Base-by-base conservation (phyloP, 2,888 invertebrate species). In the Drosophila pseudotalamancana region DNA sequence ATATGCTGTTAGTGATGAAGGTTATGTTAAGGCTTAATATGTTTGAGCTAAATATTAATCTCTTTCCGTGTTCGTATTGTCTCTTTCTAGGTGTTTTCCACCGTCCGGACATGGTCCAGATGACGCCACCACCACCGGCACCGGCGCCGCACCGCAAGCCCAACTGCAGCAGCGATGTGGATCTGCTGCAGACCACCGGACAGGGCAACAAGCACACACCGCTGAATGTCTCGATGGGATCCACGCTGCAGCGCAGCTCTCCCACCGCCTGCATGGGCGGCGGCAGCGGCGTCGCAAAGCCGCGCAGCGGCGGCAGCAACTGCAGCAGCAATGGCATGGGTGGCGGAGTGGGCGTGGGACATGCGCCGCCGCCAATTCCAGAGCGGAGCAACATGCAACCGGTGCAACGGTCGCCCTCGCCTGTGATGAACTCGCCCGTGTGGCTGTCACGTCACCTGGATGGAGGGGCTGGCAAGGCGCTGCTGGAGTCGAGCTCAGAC, bases 61-160 rank as follows among this genome's bases (percentile, higher is more conserved):
- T 23, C 2, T 16, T 18, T 5, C 11, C 35, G 4, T 23, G 11
- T 6, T 5, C 14, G 35, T 3, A 18, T n/a, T 23, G 21, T 19
- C 35, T 37, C 19, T 9, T 6, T 51, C 27, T 59, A 91, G 91
- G 90, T 69, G 89, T 91, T 69, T 91, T 91, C 77, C 91, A 90
- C 70, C 90, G 91, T 11, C 84, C 90, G 62, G 91, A 91, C 57
- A 89, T 90, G 87, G 89, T 89, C 51, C 91, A 92, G 71, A 93
- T 94, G 77, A 94, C 95, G 23, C 95, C 95, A 18, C 94, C 95
- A 27, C 95, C 95, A 37, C 95, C 95, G 3, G 95, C 96, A 65
- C 95, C 95, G 19, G 95, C 95, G 66, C 95, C 95, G 49, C 95
- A 95, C 90, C 94, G 95, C 32, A 93, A 93, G 75, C 89, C 90